Percentiles rank a stretch among this genome's conserved stretches.
Evolutionary conservation across 2,888 invertebrate species (phyloP).

Genomic region (Spatulosminthurus flaviceps): DNA sequence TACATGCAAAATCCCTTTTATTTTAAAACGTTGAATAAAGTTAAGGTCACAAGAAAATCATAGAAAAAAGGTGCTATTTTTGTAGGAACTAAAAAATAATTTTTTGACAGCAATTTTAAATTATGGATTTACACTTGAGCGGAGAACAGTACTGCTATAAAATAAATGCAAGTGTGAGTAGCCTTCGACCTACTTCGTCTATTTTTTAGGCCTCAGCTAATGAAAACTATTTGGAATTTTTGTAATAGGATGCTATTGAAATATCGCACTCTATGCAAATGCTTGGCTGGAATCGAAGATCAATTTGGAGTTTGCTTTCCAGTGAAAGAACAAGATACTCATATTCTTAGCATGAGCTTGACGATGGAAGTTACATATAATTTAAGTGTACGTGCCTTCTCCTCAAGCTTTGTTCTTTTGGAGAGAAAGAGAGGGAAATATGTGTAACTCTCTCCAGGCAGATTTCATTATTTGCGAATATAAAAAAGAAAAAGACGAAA

Average conservation of each 20-base stretch:
- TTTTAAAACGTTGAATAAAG: neutral
- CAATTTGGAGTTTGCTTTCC: neutral
- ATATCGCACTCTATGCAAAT: too few species aligned
- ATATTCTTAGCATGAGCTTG: neutral
- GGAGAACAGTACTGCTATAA: constrained; percentile 14
- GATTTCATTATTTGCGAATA: constrained; percentile 26
- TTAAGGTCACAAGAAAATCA: too few species aligned
- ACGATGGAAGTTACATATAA: neutral
- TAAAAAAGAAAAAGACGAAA: constrained; percentile 10
- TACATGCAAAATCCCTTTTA: neutral
- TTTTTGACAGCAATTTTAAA: too few species aligned
- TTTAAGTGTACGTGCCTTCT: neutral
- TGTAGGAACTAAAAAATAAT: too few species aligned
- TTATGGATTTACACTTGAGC: too few species aligned
- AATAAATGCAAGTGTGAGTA: constrained; percentile 37
- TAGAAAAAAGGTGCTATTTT: too few species aligned
- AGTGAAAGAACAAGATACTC: neutral
- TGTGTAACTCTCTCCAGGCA: neutral
- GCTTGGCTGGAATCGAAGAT: neutral
- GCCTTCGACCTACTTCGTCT: too few species aligned
- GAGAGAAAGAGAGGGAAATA: neutral
- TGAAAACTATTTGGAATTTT: too few species aligned
- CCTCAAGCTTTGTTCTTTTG: neutral
- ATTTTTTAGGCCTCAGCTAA: too few species aligned
- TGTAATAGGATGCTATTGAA: too few species aligned